These are phyloP conservation scores for Cercopithecus mona DNA, from an alignment of 2,113 vertebrate species.

Conservation along the genomic window DNA sequence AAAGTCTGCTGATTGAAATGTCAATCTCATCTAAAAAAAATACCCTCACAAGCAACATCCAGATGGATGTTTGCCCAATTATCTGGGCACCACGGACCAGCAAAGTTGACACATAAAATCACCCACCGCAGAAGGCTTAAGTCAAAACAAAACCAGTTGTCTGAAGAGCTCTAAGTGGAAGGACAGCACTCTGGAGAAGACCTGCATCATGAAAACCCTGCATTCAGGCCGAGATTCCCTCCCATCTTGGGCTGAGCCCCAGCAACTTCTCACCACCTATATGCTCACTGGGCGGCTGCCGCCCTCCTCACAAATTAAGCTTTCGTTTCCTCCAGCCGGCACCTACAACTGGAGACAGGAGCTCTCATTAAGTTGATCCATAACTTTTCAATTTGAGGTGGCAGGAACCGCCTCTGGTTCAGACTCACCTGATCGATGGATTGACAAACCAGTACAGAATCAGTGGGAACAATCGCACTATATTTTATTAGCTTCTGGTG, in stretches of 20 bases:
- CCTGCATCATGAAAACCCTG: neutral
- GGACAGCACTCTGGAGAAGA: neutral
- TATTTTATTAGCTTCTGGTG: neutral
- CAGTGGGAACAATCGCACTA: no score
- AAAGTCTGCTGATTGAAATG: neutral
- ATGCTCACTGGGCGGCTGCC: neutral
- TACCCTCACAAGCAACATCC: neutral
- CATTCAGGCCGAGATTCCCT: neutral
- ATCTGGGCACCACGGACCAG: neutral
- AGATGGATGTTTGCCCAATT: neutral
- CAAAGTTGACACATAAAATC: neutral
- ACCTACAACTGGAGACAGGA: neutral
- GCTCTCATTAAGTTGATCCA: neutral
- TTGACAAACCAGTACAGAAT: neutral
- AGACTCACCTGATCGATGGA: neutral
- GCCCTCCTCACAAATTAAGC: no score
- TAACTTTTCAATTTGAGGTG: neutral
- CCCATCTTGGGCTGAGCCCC: neutral
- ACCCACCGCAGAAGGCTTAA: neutral
- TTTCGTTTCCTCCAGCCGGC: neutral
- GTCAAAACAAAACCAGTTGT: neutral
- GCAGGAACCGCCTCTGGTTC: neutral
- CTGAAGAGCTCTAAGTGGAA: neutral
- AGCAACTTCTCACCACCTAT: neutral
- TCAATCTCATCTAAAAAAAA: neutral